Evolutionary conservation across 2,888 invertebrate species (phyloP), one percentile per base, ranked within the genome.

Genomic region (Andrena bucephala): DNA sequence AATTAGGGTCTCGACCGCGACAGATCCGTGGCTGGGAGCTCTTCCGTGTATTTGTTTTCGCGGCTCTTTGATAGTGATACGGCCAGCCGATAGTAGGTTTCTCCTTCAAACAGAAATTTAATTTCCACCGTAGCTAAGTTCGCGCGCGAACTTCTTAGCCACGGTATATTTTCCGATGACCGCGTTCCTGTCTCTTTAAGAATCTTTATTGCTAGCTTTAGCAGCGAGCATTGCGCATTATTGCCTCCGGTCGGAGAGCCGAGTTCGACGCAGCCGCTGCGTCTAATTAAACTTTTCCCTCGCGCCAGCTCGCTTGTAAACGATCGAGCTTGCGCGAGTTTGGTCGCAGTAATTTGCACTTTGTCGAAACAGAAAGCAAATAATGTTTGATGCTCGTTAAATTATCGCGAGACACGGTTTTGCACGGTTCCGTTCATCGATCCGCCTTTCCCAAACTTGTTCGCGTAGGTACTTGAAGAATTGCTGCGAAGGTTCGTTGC

Each of bases 221-320:
- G 54, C 68, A 31, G 33, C 20, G 24, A 29, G 60, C 42, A 29
- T 62, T 71, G 59, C 60, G 48, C 60, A 24, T 69, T 69, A 50
- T 67, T 76, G 57, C 54, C 54, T 54, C 24, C 57, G 54, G 54
- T 33, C 20, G 33, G 20, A 60, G 57, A 70, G 60, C 31, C 48
- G 59, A 33, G 68, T 57, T 52, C 10, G 52, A 42, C 8, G 20
- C 33, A 13, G 42, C 36, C 27, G 8, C 27, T 52, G 31, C 27
- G 54, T 70, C 69, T 70, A 70, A 76, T 76, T 70, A 70, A 76
- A 76, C 62, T 65, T 70, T 76, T 31, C 63, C 24, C 72, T 60
- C 20, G 31, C 31, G 59, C 36, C 42, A 42, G 13, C 42, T 42
- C 42, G 42, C 13, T n/a, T 42, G 59, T 57, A 57, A 57, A 69